These are phyloP conservation scores for Eristalinus aeneus DNA, from an alignment of 2,888 invertebrate species.

Conservation along the genomic window DNA sequence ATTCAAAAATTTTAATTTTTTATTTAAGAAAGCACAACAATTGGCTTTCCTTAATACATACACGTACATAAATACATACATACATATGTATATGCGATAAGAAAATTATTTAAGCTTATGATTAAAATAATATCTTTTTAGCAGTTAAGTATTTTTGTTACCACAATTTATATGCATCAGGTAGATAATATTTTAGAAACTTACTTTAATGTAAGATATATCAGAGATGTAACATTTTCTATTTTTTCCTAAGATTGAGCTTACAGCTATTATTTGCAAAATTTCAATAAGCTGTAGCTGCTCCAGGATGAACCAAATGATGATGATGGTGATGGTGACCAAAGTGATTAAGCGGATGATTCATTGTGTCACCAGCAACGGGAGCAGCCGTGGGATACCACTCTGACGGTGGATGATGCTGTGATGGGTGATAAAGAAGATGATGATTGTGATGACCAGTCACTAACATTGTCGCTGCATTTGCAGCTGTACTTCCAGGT, in stretches of 20 bases:
- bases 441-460: slow-evolving; percentile 79
- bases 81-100: slow-evolving; percentile 15
- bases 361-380: slow-evolving; percentile 79
- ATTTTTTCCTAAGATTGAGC: background rate
- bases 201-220: background rate
- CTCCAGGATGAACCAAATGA: slow-evolving; percentile 86
- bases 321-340: slow-evolving; percentile 85
- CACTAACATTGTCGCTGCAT: slow-evolving; percentile 77
- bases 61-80: background rate
- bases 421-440: slow-evolving; percentile 79
- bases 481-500: slow-evolving; percentile 75
- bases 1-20: background rate
- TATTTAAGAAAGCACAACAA: slow-evolving; percentile 25
- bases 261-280: slow-evolving; percentile 27
- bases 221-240: slow-evolving; percentile 11
- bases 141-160: background rate
- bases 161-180: slow-evolving; percentile 5
- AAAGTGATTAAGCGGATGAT: slow-evolving; percentile 81
- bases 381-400: slow-evolving; percentile 80
- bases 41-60: slow-evolving; percentile 3
- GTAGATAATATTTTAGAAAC: slow-evolving; percentile 19
- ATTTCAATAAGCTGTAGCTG: slow-evolving; percentile 89
- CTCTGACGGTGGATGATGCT: slow-evolving; percentile 80
- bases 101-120: slow-evolving; percentile 1
- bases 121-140: background rate